Base-by-base conservation (phyloP, 1,140 invertebrate genomes). In the Eupristina koningsbergeri region DNA sequence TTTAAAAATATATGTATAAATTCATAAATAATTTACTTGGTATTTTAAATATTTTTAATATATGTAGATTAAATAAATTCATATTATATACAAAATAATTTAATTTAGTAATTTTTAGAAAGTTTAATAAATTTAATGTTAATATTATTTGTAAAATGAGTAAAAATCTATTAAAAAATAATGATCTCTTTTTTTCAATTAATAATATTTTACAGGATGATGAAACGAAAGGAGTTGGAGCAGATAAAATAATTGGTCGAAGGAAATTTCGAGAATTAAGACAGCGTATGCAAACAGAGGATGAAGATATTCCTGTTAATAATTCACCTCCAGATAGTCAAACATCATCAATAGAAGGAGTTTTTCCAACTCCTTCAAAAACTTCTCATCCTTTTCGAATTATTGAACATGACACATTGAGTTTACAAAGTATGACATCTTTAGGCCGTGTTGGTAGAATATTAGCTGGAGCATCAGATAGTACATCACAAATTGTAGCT, bases 381-480 rank as follows among this genome's bases (percentile, higher is more conserved):
- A 94, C 94, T 7, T 94, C 95, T 22, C 96, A 96, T 93, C 96
- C 96, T 39, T 96, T 96, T 87, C 94, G 95, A 89, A 96, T 97
- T 67, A 97, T 97, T 87, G 96, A 97, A 86, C 96, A 96, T 87
- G 97, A 98, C 91, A 95, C 96, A 77, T 93, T 97, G 87, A 97
- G 96, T 89, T 93, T 98, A 86, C 96, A 97, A 89, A 97, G 96
- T 91, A 95, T 97, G 93, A 96, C 96, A 86, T 97, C 96, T 83
- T 91, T 97, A 85, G 96, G 96, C 36, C 93, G 96, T 86, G 95
- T 97, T 81, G 96, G 96, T 29, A 92, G 95, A 83, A 95, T 97
- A 87, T 92, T 96, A 81, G 94, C 95, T 39, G 95, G 95, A 75
- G 93, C 93, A 36, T 90, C 92, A 0, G 94, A 94, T 83, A 93